Evolutionary conservation across 2,113 vertebrate species (phyloP).

Genomic region (Ochotona princeps): DNA sequence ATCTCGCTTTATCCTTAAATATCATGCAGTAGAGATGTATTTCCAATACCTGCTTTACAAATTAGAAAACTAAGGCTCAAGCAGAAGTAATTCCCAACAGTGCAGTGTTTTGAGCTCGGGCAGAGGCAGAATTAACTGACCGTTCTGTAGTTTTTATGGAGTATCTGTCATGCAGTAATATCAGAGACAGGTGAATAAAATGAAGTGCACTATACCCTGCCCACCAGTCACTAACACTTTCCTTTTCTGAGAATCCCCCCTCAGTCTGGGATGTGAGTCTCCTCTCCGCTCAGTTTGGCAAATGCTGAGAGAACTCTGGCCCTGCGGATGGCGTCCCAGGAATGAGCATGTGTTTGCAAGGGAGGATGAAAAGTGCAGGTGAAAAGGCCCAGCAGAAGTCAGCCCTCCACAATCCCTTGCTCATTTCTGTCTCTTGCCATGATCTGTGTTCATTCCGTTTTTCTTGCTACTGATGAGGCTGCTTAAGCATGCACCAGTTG

Average conservation of each 20-base stretch:
- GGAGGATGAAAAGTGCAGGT: not conserved
- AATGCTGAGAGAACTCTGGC: not conserved
- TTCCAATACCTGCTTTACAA: not conserved
- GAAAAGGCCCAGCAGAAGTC: not conserved
- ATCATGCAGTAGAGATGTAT: not conserved
- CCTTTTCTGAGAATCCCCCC: too few species aligned
- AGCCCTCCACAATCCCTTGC: not conserved
- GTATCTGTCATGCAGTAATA: not conserved
- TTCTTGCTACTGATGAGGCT: not conserved
- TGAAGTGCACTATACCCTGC: not conserved
- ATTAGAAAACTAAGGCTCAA: not conserved
- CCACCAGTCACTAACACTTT: not conserved
- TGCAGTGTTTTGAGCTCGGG: not conserved
- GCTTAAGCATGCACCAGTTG: not conserved
- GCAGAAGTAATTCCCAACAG: not conserved
- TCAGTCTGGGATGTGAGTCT: not conserved
- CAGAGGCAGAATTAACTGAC: not conserved
- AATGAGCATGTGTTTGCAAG: not conserved
- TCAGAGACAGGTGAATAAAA: not conserved
- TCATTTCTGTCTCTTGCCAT: not conserved
- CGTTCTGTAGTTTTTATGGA: not conserved
- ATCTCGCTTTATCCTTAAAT: slow-evolving; percentile 17
- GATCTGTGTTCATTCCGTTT: not conserved
- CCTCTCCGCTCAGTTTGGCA: not conserved
- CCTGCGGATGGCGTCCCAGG: not conserved